A percentile compares a stretch with the other conserved stretches of the same genome.
These are phyloP conservation scores for Caenorhabditis latens DNA, from an alignment of 1,140 invertebrate genomes.

Conservation along the genomic window DNA sequence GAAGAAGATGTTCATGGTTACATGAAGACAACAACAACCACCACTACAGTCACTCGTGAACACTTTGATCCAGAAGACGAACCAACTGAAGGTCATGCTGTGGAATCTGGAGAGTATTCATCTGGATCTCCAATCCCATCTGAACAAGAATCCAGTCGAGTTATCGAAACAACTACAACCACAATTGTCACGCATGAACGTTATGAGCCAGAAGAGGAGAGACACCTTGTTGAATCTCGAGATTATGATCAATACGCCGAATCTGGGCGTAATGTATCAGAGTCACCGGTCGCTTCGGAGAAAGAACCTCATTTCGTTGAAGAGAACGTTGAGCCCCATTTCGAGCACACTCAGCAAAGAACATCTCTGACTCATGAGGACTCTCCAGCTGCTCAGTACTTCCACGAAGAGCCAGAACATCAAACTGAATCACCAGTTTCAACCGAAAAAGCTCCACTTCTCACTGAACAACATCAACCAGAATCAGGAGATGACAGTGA, in stretches of 20 bases:
- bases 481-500: slow-evolving; percentile 46
- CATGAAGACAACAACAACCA: slow-evolving; percentile 16
- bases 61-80: background rate
- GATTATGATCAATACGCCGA: no score
- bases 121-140: background rate
- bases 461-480: slow-evolving; percentile 14
- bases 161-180: slow-evolving; percentile 26
- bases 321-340: no score
- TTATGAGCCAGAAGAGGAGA: background rate
- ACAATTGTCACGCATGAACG: background rate
- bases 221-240: background rate
- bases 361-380: background rate
- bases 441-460: slow-evolving; percentile 10
- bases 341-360: background rate
- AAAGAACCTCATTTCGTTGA: no score
- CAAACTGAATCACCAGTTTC: background rate
- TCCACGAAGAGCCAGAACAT: slow-evolving; percentile 33
- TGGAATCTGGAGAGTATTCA: background rate
- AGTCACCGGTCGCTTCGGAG: no score
- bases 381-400: slow-evolving; percentile 28
- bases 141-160: background rate
- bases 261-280: no score
- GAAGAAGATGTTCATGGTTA: slow-evolving; percentile 28
- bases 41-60: slow-evolving; percentile 28
- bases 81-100: background rate